Evolutionary conservation across 2,113 vertebrate genomes (phyloP).

Genomic region (Heterochromis multidens): DNA sequence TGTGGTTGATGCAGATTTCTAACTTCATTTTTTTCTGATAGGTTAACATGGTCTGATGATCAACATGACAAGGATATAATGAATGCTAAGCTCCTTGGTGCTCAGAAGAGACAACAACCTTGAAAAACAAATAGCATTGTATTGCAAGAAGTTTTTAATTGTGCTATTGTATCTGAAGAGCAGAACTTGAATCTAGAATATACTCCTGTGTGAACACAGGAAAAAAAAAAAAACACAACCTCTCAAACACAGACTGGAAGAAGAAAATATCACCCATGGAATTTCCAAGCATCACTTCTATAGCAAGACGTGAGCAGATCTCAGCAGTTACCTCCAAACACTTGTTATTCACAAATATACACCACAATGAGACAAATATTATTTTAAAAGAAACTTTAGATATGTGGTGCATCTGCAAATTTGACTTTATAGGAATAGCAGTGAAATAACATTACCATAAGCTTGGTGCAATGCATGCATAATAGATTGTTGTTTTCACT

Average conservation of each 20-base stretch:
- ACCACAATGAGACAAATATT: slow-evolving; percentile 61
- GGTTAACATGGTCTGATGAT: slow-evolving; percentile 1
- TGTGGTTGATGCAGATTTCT: not conserved
- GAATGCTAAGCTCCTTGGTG: not conserved
- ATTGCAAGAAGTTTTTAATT: slow-evolving; percentile 28
- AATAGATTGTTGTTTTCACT: slow-evolving; percentile 84
- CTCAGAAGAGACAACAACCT: not conserved
- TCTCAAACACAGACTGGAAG: slow-evolving; percentile 37
- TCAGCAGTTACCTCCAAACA: slow-evolving; percentile 11
- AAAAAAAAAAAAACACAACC: not conserved
- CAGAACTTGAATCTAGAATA: slow-evolving; percentile 48
- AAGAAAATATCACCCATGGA: slow-evolving; percentile 44
- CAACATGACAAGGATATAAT: slow-evolving; percentile 2
- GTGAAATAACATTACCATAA: slow-evolving; percentile 84
- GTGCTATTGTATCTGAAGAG: slow-evolving; percentile 46
- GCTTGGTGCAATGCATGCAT: slow-evolving; percentile 84
- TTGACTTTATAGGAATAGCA: slow-evolving; percentile 76
- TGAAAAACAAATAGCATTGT: slow-evolving; percentile 36
- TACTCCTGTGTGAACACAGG: slow-evolving; percentile 10
- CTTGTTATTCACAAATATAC: slow-evolving; percentile 51
- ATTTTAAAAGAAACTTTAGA: slow-evolving; percentile 73
- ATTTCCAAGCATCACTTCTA: slow-evolving; percentile 41
- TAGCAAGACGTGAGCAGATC: slow-evolving; percentile 28
- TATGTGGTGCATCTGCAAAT: slow-evolving; percentile 69
- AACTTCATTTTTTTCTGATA: not conserved